Evolutionary conservation across 2,113 vertebrate genomes (phyloP), one percentile per base, ranked within the genome.

Genomic region (Channa argus): DNA sequence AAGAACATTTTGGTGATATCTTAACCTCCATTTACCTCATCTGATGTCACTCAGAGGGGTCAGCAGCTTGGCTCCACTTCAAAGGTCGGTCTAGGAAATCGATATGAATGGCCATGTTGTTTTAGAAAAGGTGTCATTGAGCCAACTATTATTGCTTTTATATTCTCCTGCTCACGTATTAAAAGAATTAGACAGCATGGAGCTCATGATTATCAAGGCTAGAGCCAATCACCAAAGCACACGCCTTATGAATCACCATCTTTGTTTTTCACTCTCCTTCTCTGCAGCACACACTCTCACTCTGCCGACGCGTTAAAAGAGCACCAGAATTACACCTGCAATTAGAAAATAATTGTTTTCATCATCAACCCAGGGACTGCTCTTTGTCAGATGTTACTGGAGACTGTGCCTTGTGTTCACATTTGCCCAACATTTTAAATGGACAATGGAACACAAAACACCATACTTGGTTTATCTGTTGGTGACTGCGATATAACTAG

Each of bases 341-440:
- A 85, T 88, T 89, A 90, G 44, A 84, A 88, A 87, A 77, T 84
- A 78, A 86, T 79, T 68, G 58, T 87, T 86, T 80, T 83, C 67
- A 87, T 88, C 74, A 86, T 86, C 64, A 70, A 66, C 73, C 46
- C 39, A 47, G 75, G 69, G 83, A 68, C 51, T 65, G 59, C 63
- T 82, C 77, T 87, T 86, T 80, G 75, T 71, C 62, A 52, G 71
- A 70, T 59, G 64, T 82, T 65, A 58, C 63, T 60, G 53, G 63
- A 63, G 70, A 63, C 74, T 10, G 62, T 55, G 60, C 62, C 61
- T 78, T 45, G 39, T 67, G 71, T 61, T 88, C 67, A 64, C 56
- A 53, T 54, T 74, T 61, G 36, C 60, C 62, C 41, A 5, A 69
- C 49, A 68, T 82, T 76, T 78, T 47, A 11, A 52, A 70, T 50